These are phyloP conservation scores for Astyanax mexicanus DNA, from an alignment of 2,797 vertebrate genomes.

Conservation along the genomic window DNA sequence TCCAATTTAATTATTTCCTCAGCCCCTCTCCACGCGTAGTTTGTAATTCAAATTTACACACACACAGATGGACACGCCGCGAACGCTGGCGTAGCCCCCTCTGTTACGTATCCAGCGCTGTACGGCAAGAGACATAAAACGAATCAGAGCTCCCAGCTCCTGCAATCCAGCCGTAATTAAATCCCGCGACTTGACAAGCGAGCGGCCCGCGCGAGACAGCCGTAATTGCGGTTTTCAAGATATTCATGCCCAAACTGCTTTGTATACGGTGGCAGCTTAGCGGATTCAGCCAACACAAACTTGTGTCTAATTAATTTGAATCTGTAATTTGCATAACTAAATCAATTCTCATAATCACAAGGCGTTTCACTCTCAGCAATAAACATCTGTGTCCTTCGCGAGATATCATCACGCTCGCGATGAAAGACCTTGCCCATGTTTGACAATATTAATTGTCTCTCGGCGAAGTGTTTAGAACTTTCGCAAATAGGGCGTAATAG, in stretches of 20 bases:
- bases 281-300: constrained; percentile 68
- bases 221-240: constrained; percentile 64
- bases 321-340: constrained; percentile 70
- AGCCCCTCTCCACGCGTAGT: constrained; percentile 42
- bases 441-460: constrained; percentile 20
- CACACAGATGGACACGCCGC: constrained; percentile 65
- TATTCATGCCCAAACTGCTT: constrained; percentile 53
- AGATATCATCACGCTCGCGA: constrained; percentile 41
- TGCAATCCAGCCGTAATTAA: constrained; percentile 63
- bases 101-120: constrained; percentile 58
- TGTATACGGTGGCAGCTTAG: constrained; percentile 57
- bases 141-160: constrained; percentile 55
- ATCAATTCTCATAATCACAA: constrained; percentile 66
- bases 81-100: constrained; percentile 56
- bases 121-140: constrained; percentile 52
- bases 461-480: constrained; percentile 22
- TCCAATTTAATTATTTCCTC: constrained; percentile 33
- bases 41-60: constrained; percentile 65
- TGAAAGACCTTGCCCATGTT: constrained; percentile 43
- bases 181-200: constrained; percentile 56
- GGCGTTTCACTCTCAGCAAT: constrained; percentile 55
- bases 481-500: not conserved
- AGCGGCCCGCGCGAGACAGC: constrained; percentile 50
- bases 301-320: constrained; percentile 69
- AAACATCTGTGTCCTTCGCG: constrained; percentile 63